Base-by-base conservation (phyloP, 2,797 vertebrate species). In the Sebastes paucispinis region DNA sequence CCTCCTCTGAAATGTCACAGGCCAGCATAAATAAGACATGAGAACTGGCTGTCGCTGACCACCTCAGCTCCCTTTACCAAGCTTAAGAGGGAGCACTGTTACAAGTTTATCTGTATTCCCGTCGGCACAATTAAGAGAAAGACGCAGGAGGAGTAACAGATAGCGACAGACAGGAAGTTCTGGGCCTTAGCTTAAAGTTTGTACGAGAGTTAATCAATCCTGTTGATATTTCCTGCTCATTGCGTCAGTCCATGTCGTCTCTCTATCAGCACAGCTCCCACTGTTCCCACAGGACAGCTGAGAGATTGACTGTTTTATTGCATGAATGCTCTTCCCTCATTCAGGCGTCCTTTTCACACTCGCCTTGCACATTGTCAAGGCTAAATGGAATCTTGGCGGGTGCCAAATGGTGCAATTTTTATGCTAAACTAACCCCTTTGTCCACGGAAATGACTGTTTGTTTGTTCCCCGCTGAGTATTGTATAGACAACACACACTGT, bases 21-120 rank as follows among this genome's bases (percentile, higher is more conserved):
- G 85, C 75, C 75, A 57, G 84, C 86, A 90, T 93, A 80, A 95
- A 93, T 93, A 91, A 94, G 88, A 90, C 80, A 92, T 88, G 85
- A 91, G 86, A 70, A 59, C 39, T 65, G 69, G 75, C 81, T 87
- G 88, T 80, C 59, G 80, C 81, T 83, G 82, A 84, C 84, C 85
- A 69, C 80, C 84, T 79, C 80, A 54, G 67, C 81, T 87, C 62
- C 47, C 75, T 57, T 85, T 77, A 73, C 84, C 67, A 6, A 54
- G 67, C 82, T 88, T 69, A 31, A 82, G 39, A 81, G 8, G 69
- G 39, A 47, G 25, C 67, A 62, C 57, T 47, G 69, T 88, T 82
- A 78, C 74, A 50, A 72, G 63, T 69, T 63, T 63, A 74, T 84
- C 80, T 85, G 54, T 62, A 25, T 69, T 34, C 87, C 65, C 20